Percentiles rank a stretch among this genome's conserved stretches.
Evolutionary conservation across 1,140 invertebrate species (phyloP).

Genomic region (Harlomillsia oculata): DNA sequence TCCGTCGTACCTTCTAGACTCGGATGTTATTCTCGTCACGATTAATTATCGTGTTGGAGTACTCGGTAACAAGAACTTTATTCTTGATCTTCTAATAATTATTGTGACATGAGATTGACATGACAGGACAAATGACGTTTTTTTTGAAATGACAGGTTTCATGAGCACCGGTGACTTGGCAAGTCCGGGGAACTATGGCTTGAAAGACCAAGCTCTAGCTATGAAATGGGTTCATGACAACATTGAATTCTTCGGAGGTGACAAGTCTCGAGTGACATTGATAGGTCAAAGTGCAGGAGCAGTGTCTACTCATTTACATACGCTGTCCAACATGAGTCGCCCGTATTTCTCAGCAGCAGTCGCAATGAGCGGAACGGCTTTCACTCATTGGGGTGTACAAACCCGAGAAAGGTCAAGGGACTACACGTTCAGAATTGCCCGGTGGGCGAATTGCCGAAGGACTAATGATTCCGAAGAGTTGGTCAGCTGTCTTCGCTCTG

Average conservation of each 20-base stretch:
- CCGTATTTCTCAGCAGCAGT: conserved; percentile 20
- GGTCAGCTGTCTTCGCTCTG: conserved; percentile 15
- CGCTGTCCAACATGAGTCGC: conserved; percentile 6
- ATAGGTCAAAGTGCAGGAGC: conserved; percentile 6
- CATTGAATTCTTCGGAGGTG: conserved; percentile 18
- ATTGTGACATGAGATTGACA: background rate
- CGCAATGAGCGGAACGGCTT: conserved; percentile 23
- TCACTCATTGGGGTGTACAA: conserved; percentile 24
- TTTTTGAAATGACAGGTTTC: conserved; percentile 8
- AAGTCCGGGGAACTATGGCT: conserved; percentile 16
- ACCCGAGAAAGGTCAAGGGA: conserved; percentile 8
- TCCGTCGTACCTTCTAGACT: conserved; percentile 20
- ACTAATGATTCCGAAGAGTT: background rate
- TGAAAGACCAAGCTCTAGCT: conserved; percentile 21
- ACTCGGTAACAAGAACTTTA: conserved; percentile 19
- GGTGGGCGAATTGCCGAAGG: conserved; percentile 14
- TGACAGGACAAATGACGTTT: background rate
- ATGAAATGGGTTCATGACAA: conserved; percentile 25
- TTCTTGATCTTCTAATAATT: background rate
- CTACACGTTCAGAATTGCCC: conserved; percentile 18
- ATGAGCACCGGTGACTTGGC: conserved; percentile 16
- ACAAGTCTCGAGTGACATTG: conserved; percentile 9
- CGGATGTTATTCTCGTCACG: conserved; percentile 27
- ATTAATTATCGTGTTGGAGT: conserved; percentile 26
- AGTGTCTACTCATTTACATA: conserved; percentile 9